A percentile compares a stretch with the other conserved stretches of the same genome.
phyloP scores from a whole-genome alignment of 2,113 vertebrate species.

The Fregata magnificens region DNA sequence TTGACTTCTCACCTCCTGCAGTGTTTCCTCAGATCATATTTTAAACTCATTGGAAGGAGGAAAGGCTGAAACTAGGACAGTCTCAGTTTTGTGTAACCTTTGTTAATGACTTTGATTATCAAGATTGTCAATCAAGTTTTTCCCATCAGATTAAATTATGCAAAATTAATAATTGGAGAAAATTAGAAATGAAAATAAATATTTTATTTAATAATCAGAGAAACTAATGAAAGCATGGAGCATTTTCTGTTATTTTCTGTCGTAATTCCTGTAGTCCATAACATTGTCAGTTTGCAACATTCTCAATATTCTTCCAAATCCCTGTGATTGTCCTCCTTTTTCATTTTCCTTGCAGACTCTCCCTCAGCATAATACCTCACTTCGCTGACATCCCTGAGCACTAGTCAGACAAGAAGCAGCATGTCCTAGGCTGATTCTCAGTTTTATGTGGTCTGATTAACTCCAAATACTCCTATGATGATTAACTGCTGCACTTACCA shows the following conservation, averaged over 20 bases:
- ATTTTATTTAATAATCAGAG: background rate
- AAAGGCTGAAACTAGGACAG: background rate
- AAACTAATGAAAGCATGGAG: background rate
- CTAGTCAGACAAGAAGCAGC: background rate
- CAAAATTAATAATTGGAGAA: background rate
- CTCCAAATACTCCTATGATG: background rate
- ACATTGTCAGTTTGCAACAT: background rate
- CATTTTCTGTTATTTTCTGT: background rate
- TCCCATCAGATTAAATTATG: background rate
- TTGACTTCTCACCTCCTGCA: background rate
- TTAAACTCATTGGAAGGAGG: background rate
- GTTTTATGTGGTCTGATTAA: background rate
- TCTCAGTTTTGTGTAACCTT: background rate
- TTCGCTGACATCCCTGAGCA: background rate
- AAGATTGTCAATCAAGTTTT: background rate
- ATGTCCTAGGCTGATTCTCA: background rate
- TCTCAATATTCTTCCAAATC: background rate
- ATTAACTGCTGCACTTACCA: background rate
- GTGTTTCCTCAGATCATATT: slow-evolving; percentile 1
- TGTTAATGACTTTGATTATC: background rate
- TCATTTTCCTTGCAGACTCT: background rate
- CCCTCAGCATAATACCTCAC: background rate
- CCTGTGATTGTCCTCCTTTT: background rate
- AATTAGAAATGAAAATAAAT: background rate
- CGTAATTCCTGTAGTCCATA: background rate